Evolutionary conservation across 2,797 vertebrate species (phyloP), one percentile per base, ranked within the genome.

Genomic region (Tenualosa ilisha): DNA sequence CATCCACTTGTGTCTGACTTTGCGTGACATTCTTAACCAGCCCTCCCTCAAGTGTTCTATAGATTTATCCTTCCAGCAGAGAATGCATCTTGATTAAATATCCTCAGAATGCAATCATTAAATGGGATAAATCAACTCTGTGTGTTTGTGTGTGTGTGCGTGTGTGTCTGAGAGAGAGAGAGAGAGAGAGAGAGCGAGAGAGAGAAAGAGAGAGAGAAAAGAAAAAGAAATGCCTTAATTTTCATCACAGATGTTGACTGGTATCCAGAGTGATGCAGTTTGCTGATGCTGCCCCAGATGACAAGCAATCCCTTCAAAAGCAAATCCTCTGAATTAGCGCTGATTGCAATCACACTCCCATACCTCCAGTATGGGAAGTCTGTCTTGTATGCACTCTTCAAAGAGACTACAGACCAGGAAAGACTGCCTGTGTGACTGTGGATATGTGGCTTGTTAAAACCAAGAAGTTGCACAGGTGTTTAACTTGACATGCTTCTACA

Each of bases 331-430:
- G 88, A 91, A 91, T 91, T 88, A 90, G 40, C 86, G 82, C 87
- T 92, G 90, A 91, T 91, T 92, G 91, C 90, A 92, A 91, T 91
- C 90, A 92, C 87, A 86, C 86, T 86, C 85, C 85, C 43, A 31
- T 82, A 85, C 83, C 87, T 72, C 81, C 81, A 65, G 85, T 83
- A 89, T 83, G 82, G 85, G 68, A 68, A 40, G 26, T 84, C 86
- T 83, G 81, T 88, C 46, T 79, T 79, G 17, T 46, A 79, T 46
- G 40, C 40, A n/a, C 22, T n/a, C 59, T 2, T 63, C 59, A 24
- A 63, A 63, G n/a, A 6, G n/a, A 63, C 59, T 63, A 8, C 59
- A 63, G 59, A n/a, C 22, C n/a, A 63, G 22, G 1, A 24, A 63
- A n/a, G 59, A 6, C 22, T 63, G 59, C 59, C 3, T 63, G 2